Percentiles rank a stretch among this genome's conserved stretches.
These are phyloP conservation scores for Pogona vitticeps DNA, from an alignment of 2,113 vertebrate species.

Conservation along the genomic window DNA sequence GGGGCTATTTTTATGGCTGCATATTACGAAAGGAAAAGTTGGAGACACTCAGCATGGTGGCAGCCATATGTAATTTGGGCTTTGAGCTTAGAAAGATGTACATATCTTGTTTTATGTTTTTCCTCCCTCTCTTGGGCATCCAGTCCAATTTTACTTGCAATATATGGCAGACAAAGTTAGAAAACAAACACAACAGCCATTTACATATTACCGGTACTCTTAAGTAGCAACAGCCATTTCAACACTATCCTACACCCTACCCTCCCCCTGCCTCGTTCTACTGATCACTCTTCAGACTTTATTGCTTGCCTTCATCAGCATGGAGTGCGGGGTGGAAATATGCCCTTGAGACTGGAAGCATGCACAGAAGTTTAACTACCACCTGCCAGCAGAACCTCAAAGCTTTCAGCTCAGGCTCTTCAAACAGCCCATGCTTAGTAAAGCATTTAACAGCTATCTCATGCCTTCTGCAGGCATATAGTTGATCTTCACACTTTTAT, in stretches of 20 bases:
- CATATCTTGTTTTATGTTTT: background rate
- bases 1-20: no score
- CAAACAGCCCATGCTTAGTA: conserved; percentile 48
- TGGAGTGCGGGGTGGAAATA: conserved; percentile 52
- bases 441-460: conserved; percentile 52
- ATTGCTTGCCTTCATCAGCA: conserved; percentile 58
- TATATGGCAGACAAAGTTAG: background rate
- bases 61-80: background rate
- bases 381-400: conserved; percentile 45
- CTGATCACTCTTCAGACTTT: conserved; percentile 49
- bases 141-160: background rate
- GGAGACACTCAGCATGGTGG: background rate
- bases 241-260: background rate
- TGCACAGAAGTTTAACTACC: conserved; percentile 53
- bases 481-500: conserved; percentile 46
- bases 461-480: conserved; percentile 40
- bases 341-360: conserved; percentile 46
- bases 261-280: conserved; percentile 16
- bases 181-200: background rate
- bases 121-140: background rate
- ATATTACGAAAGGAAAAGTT: no score
- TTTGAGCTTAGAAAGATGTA: background rate
- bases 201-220: conserved; percentile 15
- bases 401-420: conserved; percentile 36
- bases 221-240: conserved; percentile 9